Conservation (phyloP, 2,797 vertebrate genomes). For the Pseudotriccus pelzelni region DNA sequence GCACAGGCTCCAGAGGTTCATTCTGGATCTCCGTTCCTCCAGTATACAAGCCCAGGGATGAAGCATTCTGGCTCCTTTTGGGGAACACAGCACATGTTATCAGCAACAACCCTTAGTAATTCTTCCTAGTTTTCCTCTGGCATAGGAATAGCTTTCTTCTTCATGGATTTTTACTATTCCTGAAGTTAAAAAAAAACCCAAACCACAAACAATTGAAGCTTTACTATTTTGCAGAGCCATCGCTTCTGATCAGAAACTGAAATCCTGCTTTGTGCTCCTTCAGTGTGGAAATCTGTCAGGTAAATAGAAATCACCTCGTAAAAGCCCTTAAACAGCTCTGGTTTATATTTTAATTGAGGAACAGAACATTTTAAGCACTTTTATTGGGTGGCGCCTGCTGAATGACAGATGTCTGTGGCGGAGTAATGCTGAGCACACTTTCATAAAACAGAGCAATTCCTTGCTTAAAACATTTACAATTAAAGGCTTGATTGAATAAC, state of each 20-base stretch:
- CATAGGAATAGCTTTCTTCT: background rate
- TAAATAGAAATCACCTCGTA: conserved; percentile 71
- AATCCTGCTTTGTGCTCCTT: conserved; percentile 39
- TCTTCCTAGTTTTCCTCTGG: background rate
- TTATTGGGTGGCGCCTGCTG: conserved; percentile 67
- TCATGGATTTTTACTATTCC: background rate
- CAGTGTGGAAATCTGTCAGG: conserved; percentile 63
- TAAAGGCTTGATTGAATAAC: conserved; percentile 59
- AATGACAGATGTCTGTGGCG: conserved; percentile 62
- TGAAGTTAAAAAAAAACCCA: background rate
- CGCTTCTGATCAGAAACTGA: conserved; percentile 46
- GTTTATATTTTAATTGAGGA: conserved; percentile 74
- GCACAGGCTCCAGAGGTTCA: background rate
- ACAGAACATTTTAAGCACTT: conserved; percentile 65
- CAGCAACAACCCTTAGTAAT: background rate
- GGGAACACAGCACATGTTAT: background rate
- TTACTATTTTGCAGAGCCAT: background rate
- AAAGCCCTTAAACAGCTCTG: conserved; percentile 62
- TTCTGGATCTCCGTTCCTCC: background rate
- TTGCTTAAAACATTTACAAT: conserved; percentile 67
- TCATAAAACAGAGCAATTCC: conserved; percentile 61
- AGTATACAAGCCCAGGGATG: background rate
- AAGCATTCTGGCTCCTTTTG: background rate
- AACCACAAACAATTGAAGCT: background rate
- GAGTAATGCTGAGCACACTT: conserved; percentile 52